These are phyloP conservation scores for Pseudocheirus occidentalis DNA, from an alignment of 2,797 vertebrate genomes.

Conservation along the genomic window DNA sequence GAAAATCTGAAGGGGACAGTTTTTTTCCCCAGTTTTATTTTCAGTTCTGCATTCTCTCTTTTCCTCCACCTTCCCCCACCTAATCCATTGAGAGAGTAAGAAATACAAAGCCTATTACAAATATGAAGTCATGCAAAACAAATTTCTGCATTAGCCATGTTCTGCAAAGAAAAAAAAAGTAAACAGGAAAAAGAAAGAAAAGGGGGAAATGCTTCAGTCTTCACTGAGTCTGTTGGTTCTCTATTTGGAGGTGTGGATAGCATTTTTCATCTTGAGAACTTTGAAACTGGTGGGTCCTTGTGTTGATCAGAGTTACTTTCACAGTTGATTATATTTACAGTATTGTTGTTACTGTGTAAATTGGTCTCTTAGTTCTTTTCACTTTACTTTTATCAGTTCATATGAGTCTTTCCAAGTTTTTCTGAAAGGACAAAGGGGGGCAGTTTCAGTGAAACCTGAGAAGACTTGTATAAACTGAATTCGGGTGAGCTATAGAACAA, in stretches of 20 bases:
- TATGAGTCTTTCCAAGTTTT: not conserved
- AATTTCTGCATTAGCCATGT: not conserved
- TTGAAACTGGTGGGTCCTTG: not conserved
- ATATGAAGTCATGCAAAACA: not conserved
- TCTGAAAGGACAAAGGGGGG: not conserved
- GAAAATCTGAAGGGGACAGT: not conserved
- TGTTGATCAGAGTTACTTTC: not conserved
- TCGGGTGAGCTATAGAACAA: not conserved
- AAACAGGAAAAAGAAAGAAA: not conserved
- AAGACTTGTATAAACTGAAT: not conserved
- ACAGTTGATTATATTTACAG: not conserved
- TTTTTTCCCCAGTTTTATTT: not conserved
- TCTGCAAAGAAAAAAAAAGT: not conserved
- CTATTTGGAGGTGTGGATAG: not conserved
- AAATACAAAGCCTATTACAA: not conserved
- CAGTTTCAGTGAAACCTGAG: not conserved
- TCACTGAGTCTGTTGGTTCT: not conserved
- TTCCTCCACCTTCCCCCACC: not conserved
- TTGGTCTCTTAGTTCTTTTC: not conserved
- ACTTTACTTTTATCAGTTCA: not conserved
- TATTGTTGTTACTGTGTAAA: not conserved
- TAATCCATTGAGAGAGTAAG: not conserved
- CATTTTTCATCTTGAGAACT: not conserved
- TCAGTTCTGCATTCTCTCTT: not conserved
- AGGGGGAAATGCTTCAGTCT: not conserved